Percentiles rank a stretch among this genome's conserved stretches.
These are phyloP conservation scores for Gallinago stenura DNA, from an alignment of 2,797 vertebrate genomes.

Conservation along the genomic window DNA sequence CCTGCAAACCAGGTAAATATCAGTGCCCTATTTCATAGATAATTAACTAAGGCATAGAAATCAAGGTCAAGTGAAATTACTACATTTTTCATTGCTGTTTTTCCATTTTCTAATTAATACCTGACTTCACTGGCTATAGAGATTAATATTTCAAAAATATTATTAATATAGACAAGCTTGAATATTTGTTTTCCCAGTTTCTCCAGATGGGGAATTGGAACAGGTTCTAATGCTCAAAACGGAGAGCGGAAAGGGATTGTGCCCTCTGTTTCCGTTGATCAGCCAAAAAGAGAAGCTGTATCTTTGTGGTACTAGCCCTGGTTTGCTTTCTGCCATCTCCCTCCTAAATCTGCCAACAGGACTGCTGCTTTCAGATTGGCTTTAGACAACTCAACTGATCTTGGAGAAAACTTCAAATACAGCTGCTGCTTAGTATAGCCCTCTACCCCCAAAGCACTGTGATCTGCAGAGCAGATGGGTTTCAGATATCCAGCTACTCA, in stretches of 20 bases:
- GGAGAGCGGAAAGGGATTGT: background rate
- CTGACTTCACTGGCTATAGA: background rate
- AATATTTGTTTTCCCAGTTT: background rate
- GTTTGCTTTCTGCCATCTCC: background rate
- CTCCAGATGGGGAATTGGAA: background rate
- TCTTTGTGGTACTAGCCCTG: background rate
- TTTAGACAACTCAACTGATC: background rate
- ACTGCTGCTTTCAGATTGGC: background rate
- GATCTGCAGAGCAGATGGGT: background rate
- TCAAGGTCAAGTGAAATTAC: background rate
- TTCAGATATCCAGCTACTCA: background rate
- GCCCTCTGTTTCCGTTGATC: background rate
- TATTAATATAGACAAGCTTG: background rate
- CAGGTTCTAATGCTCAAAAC: background rate
- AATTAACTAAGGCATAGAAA: background rate
- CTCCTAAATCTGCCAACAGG: background rate
- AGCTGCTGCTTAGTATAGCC: background rate
- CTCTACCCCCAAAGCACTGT: background rate
- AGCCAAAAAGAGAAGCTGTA: background rate
- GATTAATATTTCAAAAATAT: background rate
- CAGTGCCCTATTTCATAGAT: background rate
- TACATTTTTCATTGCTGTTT: background rate
- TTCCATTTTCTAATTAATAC: background rate
- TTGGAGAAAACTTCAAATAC: background rate
- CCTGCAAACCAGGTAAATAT: background rate